A percentile compares a stretch with the other conserved stretches of the same genome.
Conservation (phyloP, 37 sponge, comb jelly and placozoan species). For the Corticium candelabrum region DNA sequence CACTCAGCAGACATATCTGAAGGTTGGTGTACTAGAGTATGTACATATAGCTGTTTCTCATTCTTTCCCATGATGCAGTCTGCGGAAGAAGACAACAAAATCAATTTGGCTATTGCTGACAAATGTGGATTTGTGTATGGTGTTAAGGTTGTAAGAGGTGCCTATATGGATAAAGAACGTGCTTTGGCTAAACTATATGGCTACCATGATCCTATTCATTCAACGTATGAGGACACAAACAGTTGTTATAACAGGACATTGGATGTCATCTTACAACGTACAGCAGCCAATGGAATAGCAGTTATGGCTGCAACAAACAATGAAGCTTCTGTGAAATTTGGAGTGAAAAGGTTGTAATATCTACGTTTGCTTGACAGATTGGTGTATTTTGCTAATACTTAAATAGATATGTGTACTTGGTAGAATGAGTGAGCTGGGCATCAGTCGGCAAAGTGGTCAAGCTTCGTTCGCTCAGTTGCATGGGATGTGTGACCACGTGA, state of each 20-base stretch:
- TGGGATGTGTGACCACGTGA: background rate
- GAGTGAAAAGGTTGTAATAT: too few species aligned
- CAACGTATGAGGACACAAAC: constrained; percentile 55
- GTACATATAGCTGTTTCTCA: too few species aligned
- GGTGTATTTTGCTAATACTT: background rate
- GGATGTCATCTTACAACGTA: constrained; percentile 20
- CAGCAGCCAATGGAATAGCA: background rate
- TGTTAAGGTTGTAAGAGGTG: constrained; percentile 66
- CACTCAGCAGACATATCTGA: constrained; percentile 85
- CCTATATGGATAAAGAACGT: constrained; percentile 45
- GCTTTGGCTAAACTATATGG: constrained; percentile 10
- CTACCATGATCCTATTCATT: constrained; percentile 45
- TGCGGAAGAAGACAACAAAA: background rate
- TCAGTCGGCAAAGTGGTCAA: background rate
- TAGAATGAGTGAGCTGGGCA: background rate
- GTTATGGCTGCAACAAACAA: constrained; percentile 73
- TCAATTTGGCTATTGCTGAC: constrained; percentile 35
- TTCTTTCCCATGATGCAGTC: too few species aligned
- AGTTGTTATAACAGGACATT: constrained; percentile 39
- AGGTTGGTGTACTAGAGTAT: constrained; percentile 27
- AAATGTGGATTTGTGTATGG: constrained; percentile 31
- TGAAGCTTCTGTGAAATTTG: constrained; percentile 34
- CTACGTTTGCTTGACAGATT: too few species aligned
- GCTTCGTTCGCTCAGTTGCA: background rate
- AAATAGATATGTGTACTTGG: too few species aligned